These are phyloP conservation scores for Chlamydotis undulata DNA, from an alignment of 2,113 vertebrate genomes.

Conservation along the genomic window DNA sequence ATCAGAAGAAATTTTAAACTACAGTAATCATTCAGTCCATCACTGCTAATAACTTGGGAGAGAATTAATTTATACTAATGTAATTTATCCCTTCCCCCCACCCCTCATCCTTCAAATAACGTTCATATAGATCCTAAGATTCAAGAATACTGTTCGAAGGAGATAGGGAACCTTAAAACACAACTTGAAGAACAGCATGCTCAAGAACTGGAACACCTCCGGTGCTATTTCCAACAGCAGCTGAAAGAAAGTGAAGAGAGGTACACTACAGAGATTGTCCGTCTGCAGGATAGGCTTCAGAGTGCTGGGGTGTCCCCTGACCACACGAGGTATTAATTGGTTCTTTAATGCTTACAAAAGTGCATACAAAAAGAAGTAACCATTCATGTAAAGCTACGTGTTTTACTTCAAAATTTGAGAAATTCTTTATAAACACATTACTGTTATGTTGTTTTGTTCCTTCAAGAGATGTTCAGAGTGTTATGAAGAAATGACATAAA, in stretches of 20 bases:
- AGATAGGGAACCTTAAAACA: slow-evolving; percentile 70
- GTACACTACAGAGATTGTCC: slow-evolving; percentile 75
- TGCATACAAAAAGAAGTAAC: background rate
- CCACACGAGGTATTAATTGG: slow-evolving; percentile 75
- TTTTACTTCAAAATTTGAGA: background rate
- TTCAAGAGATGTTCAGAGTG: background rate
- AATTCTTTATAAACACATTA: background rate
- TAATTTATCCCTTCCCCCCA: background rate
- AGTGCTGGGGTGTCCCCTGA: slow-evolving; percentile 51
- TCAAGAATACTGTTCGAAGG: slow-evolving; percentile 20
- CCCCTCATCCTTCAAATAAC: background rate
- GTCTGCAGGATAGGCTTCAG: slow-evolving; percentile 80
- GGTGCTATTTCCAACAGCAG: slow-evolving; percentile 80
- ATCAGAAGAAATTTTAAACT: background rate
- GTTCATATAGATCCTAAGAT: background rate
- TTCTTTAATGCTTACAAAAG: background rate
- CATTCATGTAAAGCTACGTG: fast-evolving
- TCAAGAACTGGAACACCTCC: slow-evolving; percentile 79
- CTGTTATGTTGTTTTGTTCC: background rate
- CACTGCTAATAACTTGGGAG: background rate
- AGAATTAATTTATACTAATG: background rate
- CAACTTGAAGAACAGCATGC: slow-evolving; percentile 80
- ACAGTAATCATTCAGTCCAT: background rate
- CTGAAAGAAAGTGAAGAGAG: slow-evolving; percentile 81
- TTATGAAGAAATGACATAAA: background rate